Conservation (phyloP, 2,113 vertebrate genomes). For the Myrmecophaga tridactyla region DNA sequence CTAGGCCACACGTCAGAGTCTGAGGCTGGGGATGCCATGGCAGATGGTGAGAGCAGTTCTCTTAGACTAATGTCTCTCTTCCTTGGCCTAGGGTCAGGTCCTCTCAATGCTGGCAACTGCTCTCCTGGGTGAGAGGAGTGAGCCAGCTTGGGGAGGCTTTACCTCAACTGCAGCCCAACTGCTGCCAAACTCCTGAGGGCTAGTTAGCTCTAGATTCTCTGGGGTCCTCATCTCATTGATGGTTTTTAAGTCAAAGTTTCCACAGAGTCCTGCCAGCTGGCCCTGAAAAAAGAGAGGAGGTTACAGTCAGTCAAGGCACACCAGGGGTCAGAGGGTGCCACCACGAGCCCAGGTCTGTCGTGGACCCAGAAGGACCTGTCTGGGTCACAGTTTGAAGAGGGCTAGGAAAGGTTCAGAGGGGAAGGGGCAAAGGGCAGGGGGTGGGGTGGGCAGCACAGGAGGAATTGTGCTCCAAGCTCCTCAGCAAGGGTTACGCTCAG, state of each 20-base stretch:
- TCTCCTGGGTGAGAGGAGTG: background rate
- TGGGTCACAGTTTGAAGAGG: background rate
- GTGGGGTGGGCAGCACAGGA: background rate
- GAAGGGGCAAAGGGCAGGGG: background rate
- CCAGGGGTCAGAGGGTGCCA: background rate
- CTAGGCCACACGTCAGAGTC: background rate
- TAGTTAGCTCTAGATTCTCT: conserved; percentile 93
- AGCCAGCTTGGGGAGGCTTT: background rate
- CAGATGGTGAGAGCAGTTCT: background rate
- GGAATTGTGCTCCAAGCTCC: background rate
- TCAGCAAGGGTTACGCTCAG: background rate
- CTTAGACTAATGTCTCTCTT: background rate
- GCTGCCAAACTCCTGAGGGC: conserved; percentile 95
- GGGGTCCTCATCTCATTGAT: conserved; percentile 95
- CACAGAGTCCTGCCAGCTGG: conserved; percentile 91
- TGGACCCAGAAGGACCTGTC: background rate
- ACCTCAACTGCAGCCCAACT: conserved; percentile 94
- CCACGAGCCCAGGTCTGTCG: background rate
- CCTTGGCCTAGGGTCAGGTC: background rate
- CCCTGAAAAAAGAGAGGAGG: conserved; percentile 82
- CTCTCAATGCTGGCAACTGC: no score
- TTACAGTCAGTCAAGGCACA: background rate
- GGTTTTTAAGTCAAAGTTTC: conserved; percentile 97
- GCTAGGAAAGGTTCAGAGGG: background rate
- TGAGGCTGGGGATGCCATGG: background rate